phyloP scores from a whole-genome alignment of 2,113 vertebrate species.

The Bagarius yarrelli region DNA sequence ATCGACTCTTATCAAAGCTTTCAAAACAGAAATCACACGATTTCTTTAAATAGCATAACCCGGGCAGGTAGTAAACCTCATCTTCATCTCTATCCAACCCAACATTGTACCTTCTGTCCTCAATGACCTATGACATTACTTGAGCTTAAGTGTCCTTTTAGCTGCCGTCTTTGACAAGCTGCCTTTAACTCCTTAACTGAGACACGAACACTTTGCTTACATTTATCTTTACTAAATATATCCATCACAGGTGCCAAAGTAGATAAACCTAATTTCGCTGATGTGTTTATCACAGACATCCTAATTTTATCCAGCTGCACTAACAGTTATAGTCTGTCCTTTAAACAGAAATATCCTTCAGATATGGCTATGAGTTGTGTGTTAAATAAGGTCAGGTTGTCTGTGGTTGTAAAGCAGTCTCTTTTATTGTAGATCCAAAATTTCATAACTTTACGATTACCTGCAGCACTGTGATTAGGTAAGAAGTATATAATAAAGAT shows the following conservation, averaged over 20 bases:
- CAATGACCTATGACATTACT: background rate
- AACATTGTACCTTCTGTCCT: constrained; percentile 17
- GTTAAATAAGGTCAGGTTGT: background rate
- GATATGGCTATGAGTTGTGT: background rate
- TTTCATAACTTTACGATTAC: background rate
- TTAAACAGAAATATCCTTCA: constrained; percentile 15
- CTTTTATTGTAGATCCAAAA: background rate
- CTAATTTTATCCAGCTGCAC: background rate
- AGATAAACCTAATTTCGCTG: background rate
- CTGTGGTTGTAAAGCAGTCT: background rate
- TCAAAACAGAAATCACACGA: background rate
- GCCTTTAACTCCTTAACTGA: background rate
- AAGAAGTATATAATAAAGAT: too few relatives aligned
- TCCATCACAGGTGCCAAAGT: background rate
- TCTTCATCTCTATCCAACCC: background rate
- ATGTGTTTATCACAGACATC: background rate
- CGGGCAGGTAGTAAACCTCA: background rate
- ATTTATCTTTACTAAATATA: background rate
- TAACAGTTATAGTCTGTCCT: background rate
- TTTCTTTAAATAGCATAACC: background rate
- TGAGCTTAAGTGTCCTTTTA: background rate
- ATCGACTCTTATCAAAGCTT: background rate
- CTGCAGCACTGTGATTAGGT: too few relatives aligned
- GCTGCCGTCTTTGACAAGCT: background rate
- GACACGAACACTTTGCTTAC: background rate